Evolutionary conservation across 2,797 vertebrate species (phyloP).

Genomic region (Oryzias dopingdopingensis): DNA sequence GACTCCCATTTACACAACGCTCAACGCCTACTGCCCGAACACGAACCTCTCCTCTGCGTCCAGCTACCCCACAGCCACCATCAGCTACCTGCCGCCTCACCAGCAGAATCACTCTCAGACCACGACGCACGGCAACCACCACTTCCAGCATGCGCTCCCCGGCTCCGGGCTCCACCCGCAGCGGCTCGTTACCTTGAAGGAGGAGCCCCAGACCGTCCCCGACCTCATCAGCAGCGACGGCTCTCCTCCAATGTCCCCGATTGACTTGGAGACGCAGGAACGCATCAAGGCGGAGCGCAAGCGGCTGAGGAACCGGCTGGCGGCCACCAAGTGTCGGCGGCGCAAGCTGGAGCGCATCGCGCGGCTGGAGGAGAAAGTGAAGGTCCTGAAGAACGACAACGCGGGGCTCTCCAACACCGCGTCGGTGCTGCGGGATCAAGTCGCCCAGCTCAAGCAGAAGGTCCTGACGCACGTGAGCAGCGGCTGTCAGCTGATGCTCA

Average conservation of each 20-base stretch:
- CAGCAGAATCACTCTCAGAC: conserved; percentile 66
- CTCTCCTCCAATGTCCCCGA: conserved; percentile 88
- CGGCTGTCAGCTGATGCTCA: conserved; percentile 90
- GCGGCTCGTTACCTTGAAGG: conserved; percentile 82
- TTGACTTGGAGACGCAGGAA: conserved; percentile 90
- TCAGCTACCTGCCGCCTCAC: conserved; percentile 88
- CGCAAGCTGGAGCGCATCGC: conserved; percentile 94
- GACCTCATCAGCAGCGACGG: conserved; percentile 87
- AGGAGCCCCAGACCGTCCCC: conserved; percentile 90
- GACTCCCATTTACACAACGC: conserved; percentile 89
- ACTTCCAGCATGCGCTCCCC: conserved; percentile 66
- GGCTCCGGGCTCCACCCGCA: conserved; percentile 62
- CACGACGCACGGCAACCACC: conserved; percentile 56
- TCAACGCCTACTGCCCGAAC: conserved; percentile 86
- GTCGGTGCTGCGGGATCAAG: conserved; percentile 87
- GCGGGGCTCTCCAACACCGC: conserved; percentile 87
- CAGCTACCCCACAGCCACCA: conserved; percentile 85
- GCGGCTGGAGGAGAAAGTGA: conserved; percentile 91
- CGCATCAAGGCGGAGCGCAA: conserved; percentile 91
- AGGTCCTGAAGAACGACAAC: conserved; percentile 88
- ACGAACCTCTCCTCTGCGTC: conserved; percentile 73
- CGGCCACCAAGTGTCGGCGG: conserved; percentile 90
- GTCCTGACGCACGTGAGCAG: conserved; percentile 90
- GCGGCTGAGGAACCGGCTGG: conserved; percentile 88
- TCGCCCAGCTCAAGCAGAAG: conserved; percentile 90